Conservation (phyloP, 2,888 invertebrate genomes). For the Calliopum simillimum region DNA sequence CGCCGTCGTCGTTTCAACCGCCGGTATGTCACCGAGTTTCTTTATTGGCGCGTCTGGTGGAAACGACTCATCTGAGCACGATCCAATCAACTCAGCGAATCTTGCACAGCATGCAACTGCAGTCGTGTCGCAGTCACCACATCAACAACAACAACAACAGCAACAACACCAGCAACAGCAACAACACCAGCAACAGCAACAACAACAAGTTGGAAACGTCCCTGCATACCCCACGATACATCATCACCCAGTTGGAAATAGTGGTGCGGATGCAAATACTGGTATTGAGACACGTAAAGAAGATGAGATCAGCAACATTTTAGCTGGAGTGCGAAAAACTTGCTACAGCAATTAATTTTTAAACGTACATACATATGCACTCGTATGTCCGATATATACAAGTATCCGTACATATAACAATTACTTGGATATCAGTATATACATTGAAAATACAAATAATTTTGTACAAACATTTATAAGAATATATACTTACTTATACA, state of each 20-base stretch:
- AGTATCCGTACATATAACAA: conserved; percentile 3
- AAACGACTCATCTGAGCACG: conserved; percentile 12
- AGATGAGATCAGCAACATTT: conserved; percentile 89
- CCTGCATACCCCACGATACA: conserved; percentile 30
- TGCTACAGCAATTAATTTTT: conserved; percentile 79
- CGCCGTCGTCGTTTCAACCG: neutral
- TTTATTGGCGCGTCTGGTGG: conserved; percentile 21
- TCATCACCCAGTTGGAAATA: conserved; percentile 33
- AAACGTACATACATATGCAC: neutral
- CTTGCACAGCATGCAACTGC: conserved; percentile 2
- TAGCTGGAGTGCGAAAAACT: conserved; percentile 89
- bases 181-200: conserved; percentile 9
- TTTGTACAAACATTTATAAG: conserved; percentile 39
- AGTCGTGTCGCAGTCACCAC: conserved; percentile 49
- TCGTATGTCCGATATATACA: conserved; percentile 13
- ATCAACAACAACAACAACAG: conserved; percentile 59
- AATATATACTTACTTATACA: too few relatives aligned
- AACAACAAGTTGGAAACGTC: neutral
- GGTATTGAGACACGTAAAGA: conserved; percentile 74
- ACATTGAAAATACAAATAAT: conserved; percentile 32
- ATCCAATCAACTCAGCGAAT: conserved; percentile 7
- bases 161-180: conserved; percentile 7
- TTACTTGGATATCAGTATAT: conserved; percentile 26
- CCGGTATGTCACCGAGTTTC: conserved; percentile 25
- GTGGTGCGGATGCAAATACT: conserved; percentile 30